Evolutionary conservation across 2,797 vertebrate genomes (phyloP).

Genomic region (Esox lucius): DNA sequence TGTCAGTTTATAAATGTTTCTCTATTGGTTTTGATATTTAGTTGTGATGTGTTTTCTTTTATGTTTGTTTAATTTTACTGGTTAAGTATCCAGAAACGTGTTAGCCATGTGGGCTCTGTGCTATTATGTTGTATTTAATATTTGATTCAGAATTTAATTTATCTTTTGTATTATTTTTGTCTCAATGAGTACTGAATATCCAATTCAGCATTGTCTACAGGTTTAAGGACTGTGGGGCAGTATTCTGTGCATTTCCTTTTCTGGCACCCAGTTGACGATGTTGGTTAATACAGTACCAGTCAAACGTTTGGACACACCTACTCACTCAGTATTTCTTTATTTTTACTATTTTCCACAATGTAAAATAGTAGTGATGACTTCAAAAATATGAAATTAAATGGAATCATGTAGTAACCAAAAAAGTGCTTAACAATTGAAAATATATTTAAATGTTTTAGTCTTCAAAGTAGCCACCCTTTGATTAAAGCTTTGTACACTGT

Average conservation of each 20-base stretch:
- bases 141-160: not conserved
- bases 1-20: not conserved
- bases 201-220: not conserved
- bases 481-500: too few species aligned
- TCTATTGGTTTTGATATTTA: not conserved
- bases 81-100: not conserved
- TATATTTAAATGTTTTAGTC: too few species aligned
- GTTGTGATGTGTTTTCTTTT: not conserved
- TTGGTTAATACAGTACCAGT: too few species aligned
- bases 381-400: too few species aligned
- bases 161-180: not conserved
- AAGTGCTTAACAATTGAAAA: too few species aligned
- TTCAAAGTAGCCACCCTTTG: too few species aligned
- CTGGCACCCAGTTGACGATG: too few species aligned
- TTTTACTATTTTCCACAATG: too few species aligned
- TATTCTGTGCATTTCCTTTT: not conserved
- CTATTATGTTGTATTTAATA: not conserved
- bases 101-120: not conserved
- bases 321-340: too few species aligned
- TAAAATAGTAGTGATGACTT: too few species aligned
- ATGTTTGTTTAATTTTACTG: not conserved
- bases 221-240: not conserved
- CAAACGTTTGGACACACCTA: too few species aligned
- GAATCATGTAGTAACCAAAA: too few species aligned
- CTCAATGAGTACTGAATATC: not conserved